Evolutionary conservation across 2,888 invertebrate species (phyloP).

Genomic region (Pristionchus japonicus): DNA sequence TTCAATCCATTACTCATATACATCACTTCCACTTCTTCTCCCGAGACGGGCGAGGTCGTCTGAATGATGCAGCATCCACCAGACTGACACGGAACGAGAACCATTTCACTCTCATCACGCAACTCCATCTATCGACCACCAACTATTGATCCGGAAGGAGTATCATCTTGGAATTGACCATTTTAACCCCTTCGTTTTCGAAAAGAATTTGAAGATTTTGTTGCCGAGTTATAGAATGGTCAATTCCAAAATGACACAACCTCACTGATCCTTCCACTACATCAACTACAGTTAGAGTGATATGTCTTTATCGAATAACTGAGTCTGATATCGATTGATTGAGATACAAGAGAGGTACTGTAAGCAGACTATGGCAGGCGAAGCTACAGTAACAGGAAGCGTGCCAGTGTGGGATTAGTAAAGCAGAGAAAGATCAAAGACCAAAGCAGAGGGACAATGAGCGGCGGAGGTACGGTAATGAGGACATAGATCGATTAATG

Average conservation of each 20-base stretch:
- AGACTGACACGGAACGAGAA: neutral
- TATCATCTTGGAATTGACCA: no score
- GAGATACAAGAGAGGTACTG: constrained; percentile 23
- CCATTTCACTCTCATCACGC: no score
- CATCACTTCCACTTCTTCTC: constrained; percentile 3
- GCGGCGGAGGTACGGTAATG: neutral
- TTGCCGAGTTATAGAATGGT: no score
- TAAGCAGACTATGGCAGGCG: neutral
- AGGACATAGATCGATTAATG: neutral
- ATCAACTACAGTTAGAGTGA: neutral
- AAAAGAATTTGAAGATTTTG: no score
- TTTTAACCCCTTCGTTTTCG: no score
- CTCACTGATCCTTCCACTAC: neutral
- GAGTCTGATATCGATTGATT: neutral
- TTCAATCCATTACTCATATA: constrained; percentile 55
- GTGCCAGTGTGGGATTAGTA: constrained; percentile 18
- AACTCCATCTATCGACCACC: no score
- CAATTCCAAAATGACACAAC: no score
- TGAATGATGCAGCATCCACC: constrained; percentile 1
- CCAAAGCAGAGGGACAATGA: constrained; percentile 22
- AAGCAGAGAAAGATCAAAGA: constrained; percentile 9
- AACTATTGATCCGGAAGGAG: neutral
- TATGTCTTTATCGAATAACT: neutral
- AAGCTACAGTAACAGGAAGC: constrained; percentile 20
- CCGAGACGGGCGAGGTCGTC: constrained; percentile 11